Conservation (phyloP, 2,888 invertebrate genomes). For the Sinohyriopsis cumingii region DNA sequence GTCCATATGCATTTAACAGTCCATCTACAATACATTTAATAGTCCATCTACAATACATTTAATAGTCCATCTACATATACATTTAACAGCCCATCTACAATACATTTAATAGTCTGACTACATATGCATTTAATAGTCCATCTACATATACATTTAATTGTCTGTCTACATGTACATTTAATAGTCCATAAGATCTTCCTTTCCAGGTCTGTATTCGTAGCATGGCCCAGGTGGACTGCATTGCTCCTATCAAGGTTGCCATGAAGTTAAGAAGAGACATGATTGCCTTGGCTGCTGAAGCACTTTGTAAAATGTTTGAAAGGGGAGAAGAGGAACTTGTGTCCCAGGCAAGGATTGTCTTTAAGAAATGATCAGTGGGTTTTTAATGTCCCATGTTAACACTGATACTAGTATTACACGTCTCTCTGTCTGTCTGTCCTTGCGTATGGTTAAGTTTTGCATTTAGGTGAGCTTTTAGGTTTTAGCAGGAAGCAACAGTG, state of each 20-base stretch:
- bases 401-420: not conserved
- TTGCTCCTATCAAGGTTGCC: constrained; percentile 89
- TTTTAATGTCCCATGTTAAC: not conserved
- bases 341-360: constrained; percentile 73
- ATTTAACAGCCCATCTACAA: too few species aligned
- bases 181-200: not conserved
- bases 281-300: constrained; percentile 89
- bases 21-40: constrained; percentile 78
- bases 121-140: too few species aligned
- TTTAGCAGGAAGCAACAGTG: too few species aligned
- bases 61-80: too few species aligned
- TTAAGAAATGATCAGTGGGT: too few species aligned
- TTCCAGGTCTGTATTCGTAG: constrained; percentile 62
- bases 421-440: too few species aligned
- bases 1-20: too few species aligned
- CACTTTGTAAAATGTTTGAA: constrained; percentile 88
- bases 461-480: too few species aligned
- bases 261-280: constrained; percentile 88
- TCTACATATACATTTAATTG: too few species aligned
- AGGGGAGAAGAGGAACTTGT: constrained; percentile 81
- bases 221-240: constrained; percentile 86
- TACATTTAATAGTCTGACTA: too few species aligned
- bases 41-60: constrained; percentile 74
- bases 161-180: too few species aligned
- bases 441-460: too few species aligned